Evolutionary conservation across 2,888 invertebrate genomes (phyloP).

Genomic region (Cheilosia soror): DNA sequence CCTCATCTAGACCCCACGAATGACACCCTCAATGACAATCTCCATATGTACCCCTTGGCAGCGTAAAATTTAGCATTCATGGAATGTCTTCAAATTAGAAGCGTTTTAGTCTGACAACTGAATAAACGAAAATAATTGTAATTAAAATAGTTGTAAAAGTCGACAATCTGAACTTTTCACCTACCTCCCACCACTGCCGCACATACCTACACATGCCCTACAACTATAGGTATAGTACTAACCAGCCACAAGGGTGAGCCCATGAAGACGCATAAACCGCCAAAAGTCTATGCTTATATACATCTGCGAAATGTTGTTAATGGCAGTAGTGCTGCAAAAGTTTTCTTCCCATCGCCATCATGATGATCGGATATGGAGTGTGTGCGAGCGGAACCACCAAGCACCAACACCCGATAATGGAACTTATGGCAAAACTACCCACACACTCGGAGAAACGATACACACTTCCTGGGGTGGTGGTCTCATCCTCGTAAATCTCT

Average conservation of each 20-base stretch:
- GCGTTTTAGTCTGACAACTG: constrained; percentile 64
- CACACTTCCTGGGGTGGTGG: constrained; percentile 36
- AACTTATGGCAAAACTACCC: constrained; percentile 59
- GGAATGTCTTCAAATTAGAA: constrained; percentile 51
- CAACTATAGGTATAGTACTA: background rate
- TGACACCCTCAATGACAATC: background rate
- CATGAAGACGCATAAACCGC: constrained; percentile 42
- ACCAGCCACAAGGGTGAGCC: constrained; percentile 7
- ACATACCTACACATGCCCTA: background rate
- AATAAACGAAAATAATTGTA: constrained; percentile 73
- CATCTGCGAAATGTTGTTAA: constrained; percentile 50
- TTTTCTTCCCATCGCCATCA: constrained; percentile 41
- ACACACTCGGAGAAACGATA: constrained; percentile 29
- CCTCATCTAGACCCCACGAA: constrained; percentile 12
- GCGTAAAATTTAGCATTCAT: constrained; percentile 54
- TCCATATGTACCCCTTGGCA: background rate
- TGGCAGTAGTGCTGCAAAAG: constrained; percentile 51
- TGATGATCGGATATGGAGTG: background rate
- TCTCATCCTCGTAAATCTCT: constrained; percentile 73
- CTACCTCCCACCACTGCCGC: background rate
- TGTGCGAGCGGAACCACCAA: background rate
- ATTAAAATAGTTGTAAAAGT: constrained; percentile 71
- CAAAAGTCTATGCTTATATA: constrained; percentile 41
- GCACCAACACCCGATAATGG: constrained; percentile 5
- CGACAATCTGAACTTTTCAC: constrained; percentile 42